phyloP scores from a whole-genome alignment of 2,888 invertebrate genomes.

The Cremastinae sp. region DNA sequence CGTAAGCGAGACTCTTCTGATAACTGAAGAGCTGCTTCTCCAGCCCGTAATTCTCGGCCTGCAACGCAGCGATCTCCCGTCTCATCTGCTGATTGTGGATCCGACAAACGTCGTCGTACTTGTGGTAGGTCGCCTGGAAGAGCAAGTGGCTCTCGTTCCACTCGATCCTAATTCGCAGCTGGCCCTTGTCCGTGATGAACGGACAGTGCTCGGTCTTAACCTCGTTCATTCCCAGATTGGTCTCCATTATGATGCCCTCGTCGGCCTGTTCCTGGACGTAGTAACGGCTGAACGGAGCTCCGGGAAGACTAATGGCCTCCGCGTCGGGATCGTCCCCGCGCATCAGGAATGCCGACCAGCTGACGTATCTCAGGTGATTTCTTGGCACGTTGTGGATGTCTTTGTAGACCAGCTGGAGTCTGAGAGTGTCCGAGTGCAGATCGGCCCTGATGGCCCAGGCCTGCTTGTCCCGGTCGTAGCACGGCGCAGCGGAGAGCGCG shows the following conservation, averaged over 20 bases:
- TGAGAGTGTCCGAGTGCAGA: slow-evolving; percentile 88
- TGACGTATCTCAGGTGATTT: slow-evolving; percentile 87
- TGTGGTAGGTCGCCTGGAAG: slow-evolving; percentile 91
- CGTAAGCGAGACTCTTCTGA: slow-evolving; percentile 89
- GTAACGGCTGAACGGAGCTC: slow-evolving; percentile 89
- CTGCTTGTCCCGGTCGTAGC: slow-evolving; percentile 90
- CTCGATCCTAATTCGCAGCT: slow-evolving; percentile 89
- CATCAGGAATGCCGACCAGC: slow-evolving; percentile 88
- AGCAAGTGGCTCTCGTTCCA: slow-evolving; percentile 92
- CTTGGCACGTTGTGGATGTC: slow-evolving; percentile 90
- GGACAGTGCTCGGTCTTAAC: slow-evolving; percentile 86
- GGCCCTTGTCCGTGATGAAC: slow-evolving; percentile 87
- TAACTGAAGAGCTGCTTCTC: slow-evolving; percentile 92
- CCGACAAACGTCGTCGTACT: slow-evolving; percentile 90
- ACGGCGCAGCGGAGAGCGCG: slow-evolving; percentile 83
- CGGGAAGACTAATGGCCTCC: slow-evolving; percentile 86
- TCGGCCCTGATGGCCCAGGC: slow-evolving; percentile 91
- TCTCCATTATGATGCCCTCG: slow-evolving; percentile 91
- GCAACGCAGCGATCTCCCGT: slow-evolving; percentile 89
- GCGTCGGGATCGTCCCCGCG: slow-evolving; percentile 83
- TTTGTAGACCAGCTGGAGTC: slow-evolving; percentile 88
- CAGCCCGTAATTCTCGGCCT: slow-evolving; percentile 91
- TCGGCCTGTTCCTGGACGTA: slow-evolving; percentile 90
- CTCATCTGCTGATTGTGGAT: slow-evolving; percentile 92
- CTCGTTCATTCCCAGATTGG: slow-evolving; percentile 88